Evolutionary conservation across 1,140 invertebrate species (phyloP), one percentile per base, ranked within the genome.

Genomic region (Philopotamus ludificatus): DNA sequence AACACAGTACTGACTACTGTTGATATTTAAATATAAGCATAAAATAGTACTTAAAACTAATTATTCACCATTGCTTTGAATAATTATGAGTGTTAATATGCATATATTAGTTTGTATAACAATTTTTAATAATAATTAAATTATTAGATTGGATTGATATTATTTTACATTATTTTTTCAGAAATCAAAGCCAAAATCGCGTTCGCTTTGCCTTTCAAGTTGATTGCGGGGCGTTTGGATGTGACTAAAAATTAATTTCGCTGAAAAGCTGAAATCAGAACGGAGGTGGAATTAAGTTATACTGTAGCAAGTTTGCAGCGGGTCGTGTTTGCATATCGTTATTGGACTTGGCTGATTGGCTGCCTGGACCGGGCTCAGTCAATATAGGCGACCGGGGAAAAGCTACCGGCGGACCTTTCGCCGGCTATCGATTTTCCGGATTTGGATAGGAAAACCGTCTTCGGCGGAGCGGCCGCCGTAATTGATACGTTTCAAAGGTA

Each of bases 331-430:
- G 68, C 68, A 64, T 60, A 66, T 64, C 68, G 68, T 70, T 70
- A 70, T 66, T 70, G 65, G 49, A 60, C 70, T 75, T 76, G 73
- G 73, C 74, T 74, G 75, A 74, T 76, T 76, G 74, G 76, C 74
- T 74, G 65, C 42, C 59, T 22, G 67, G 69, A 50, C 70, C 49
- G 64, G 51, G 34, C 45, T 39, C 53, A 9, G 25, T 57, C n/a
- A 34, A 57, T 34, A 39, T 26, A 54, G 12, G 1, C 23, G 10
- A 25, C 28, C 39, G 28, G 45, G 39, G 55, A 44, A 44, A 58
- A 58, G 28, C 39, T 58, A 58, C 55, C 21, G 12, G n/a, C n/a
- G n/a, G n/a, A n/a, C n/a, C n/a, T n/a, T n/a, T n/a, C n/a, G n/a
- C n/a, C n/a, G n/a, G 20, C n/a, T 44, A 3, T 2, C 42, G 42